Conservation (phyloP, 2,113 vertebrate genomes). For the Crotalus viridis region DNA sequence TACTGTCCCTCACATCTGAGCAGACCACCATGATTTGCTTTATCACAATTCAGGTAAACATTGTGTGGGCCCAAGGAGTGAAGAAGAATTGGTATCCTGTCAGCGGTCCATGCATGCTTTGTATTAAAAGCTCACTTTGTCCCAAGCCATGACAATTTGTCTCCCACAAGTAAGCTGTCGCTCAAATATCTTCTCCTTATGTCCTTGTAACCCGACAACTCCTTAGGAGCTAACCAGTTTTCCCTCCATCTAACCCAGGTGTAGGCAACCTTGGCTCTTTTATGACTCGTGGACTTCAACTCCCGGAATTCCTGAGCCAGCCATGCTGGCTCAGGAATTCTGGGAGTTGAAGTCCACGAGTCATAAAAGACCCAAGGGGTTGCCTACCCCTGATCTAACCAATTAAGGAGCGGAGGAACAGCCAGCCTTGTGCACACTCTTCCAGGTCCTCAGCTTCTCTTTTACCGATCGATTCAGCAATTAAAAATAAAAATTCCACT, state of each 20-base stretch:
- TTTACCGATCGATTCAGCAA: not conserved
- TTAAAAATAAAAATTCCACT: not conserved
- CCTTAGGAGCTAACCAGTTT: not conserved
- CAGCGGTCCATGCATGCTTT: not conserved
- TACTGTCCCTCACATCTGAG: constrained; percentile 31
- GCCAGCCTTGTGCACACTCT: not conserved
- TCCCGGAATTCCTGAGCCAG: too few species aligned
- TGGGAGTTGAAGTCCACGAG: too few species aligned
- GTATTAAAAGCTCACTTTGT: not conserved
- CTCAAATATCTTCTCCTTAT: not conserved
- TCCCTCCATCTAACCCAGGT: not conserved
- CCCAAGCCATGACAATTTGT: not conserved
- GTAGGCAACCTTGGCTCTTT: too few species aligned
- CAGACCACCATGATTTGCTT: constrained; percentile 48
- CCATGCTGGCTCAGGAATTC: too few species aligned
- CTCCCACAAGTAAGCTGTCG: not conserved
- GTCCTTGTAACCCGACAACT: not conserved
- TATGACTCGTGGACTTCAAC: too few species aligned
- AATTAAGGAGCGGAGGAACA: not conserved
- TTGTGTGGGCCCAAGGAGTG: constrained; percentile 11
- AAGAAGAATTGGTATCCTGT: not conserved
- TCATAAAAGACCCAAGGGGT: too few species aligned
- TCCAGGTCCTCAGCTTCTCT: not conserved
- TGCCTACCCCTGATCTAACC: not conserved
- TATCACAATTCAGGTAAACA: constrained; percentile 32